phyloP scores from a whole-genome alignment of 2,888 invertebrate genomes.

The Ramazzottius varieornatus region DNA sequence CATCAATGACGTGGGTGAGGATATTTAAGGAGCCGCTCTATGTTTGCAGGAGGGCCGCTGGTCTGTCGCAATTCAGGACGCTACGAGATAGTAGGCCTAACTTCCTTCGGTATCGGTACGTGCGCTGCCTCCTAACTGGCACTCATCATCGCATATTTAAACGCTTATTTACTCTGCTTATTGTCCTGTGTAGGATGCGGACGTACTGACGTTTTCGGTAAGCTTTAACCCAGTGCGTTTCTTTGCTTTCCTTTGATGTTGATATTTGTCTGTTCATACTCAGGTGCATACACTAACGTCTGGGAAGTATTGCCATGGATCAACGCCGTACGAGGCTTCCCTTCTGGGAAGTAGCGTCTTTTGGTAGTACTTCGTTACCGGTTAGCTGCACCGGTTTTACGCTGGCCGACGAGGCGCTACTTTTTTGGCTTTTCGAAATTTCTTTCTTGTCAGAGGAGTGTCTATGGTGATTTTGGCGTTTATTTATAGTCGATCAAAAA shows the following conservation, averaged over 20 bases:
- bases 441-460: too few relatives aligned
- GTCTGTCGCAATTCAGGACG: background rate
- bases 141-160: background rate
- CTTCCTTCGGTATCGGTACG: background rate
- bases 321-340: background rate
- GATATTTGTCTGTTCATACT: background rate
- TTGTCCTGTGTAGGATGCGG: background rate
- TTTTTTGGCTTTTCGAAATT: too few relatives aligned
- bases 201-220: background rate
- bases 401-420: too few relatives aligned
- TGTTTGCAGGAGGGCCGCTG: background rate
- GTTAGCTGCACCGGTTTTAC: too few relatives aligned
- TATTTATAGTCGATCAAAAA: too few relatives aligned
- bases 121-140: background rate
- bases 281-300: background rate
- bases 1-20: background rate
- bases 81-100: background rate
- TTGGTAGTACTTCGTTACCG: too few relatives aligned
- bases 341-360: background rate
- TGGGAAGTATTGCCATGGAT: background rate
- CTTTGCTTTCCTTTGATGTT: background rate
- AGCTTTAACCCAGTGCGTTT: too few relatives aligned
- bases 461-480: too few relatives aligned
- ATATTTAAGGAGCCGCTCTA: background rate
- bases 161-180: too few relatives aligned